Base-by-base conservation (phyloP, 2,113 vertebrate genomes). In the Condylura cristata region DNA sequence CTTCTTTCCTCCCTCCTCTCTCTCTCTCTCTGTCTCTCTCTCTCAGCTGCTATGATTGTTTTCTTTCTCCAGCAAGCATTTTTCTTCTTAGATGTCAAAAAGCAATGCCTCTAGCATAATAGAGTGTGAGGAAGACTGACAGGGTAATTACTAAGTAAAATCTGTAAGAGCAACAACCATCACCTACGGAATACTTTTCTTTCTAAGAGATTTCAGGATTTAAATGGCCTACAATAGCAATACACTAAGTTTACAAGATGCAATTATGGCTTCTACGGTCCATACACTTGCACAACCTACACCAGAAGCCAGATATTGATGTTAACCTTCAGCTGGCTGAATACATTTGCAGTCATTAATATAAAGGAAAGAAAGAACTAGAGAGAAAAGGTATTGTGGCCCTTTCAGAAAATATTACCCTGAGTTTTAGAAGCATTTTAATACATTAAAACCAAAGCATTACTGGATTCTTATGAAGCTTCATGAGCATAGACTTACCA, bases 11-110 rank as follows among this genome's bases (percentile, higher is more conserved):
- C 16, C 22, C 22, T 22, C 17, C 56, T 18, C 26, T 30, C 26
- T 28, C 26, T 30, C 28, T 20, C 51, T 53, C 16, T 48, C 46
- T 48, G 9, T 48, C 2, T 48, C 46, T 48, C 11, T 48, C 6
- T 48, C 8, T 10, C 11, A 12, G 20, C 24, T 48, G 16, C 63
- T 89, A 53, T 56, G 78, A 94, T 65, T 37, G 72, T 81, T 94
- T 83, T n/a, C 66, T 95, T 91, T 83, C 56, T 91, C 60, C 82
- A 83, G 4, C 12, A 65, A 82, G 74, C 39, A 2, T 68, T 91
- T 86, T 66, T 37, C 34, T 65, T 75, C 92, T 66, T 48, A 34
- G 26, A 78, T 53, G 44, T 22, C 61, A 91, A 78, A 46, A 90
- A 65, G 37, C 61, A 58, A 2, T 26, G 30, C 78, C 81, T 75